phyloP scores from a whole-genome alignment of 2,797 vertebrate species.

The Cottoperca gobio region DNA sequence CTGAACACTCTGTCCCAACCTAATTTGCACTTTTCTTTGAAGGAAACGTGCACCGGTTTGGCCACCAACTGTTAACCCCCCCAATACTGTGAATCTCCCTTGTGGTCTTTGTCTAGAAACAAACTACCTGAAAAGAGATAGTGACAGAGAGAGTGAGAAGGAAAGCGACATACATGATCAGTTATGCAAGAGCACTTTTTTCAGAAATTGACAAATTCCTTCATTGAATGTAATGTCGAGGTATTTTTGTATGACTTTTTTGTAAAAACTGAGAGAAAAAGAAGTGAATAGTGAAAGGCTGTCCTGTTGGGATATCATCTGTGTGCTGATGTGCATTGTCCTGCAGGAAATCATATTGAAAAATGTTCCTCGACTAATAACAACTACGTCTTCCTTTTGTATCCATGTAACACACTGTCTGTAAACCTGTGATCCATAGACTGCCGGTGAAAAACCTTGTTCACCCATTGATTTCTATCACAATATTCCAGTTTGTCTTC shows the following conservation, averaged over 20 bases:
- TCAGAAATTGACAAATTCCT: conserved; percentile 71
- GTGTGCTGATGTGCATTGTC: conserved; percentile 46
- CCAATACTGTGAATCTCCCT: conserved; percentile 83
- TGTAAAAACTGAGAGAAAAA: conserved; percentile 66
- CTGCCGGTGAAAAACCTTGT: conserved; percentile 42
- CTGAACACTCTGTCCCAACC: conserved; percentile 63
- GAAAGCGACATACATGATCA: conserved; percentile 47
- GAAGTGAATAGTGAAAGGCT: conserved; percentile 32
- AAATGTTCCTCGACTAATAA: conserved; percentile 54
- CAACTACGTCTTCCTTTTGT: conserved; percentile 68
- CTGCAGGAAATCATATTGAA: conserved; percentile 30
- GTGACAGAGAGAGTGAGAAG: conserved; percentile 33
- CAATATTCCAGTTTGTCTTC: conserved; percentile 66
- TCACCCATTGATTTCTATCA: conserved; percentile 24
- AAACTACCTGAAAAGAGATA: conserved; percentile 70
- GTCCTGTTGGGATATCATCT: conserved; percentile 46
- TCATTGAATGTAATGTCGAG: conserved; percentile 80
- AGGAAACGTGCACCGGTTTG: conserved; percentile 62
- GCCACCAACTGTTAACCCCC: conserved; percentile 80
- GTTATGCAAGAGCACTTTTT: conserved; percentile 81
- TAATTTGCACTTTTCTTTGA: conserved; percentile 75
- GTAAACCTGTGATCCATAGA: conserved; percentile 33
- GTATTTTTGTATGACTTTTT: conserved; percentile 82
- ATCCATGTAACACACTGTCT: conserved; percentile 38
- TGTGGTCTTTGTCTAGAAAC: conserved; percentile 68